phyloP scores from a whole-genome alignment of 2,113 vertebrate genomes.

The Myrmophylax atrothorax region DNA sequence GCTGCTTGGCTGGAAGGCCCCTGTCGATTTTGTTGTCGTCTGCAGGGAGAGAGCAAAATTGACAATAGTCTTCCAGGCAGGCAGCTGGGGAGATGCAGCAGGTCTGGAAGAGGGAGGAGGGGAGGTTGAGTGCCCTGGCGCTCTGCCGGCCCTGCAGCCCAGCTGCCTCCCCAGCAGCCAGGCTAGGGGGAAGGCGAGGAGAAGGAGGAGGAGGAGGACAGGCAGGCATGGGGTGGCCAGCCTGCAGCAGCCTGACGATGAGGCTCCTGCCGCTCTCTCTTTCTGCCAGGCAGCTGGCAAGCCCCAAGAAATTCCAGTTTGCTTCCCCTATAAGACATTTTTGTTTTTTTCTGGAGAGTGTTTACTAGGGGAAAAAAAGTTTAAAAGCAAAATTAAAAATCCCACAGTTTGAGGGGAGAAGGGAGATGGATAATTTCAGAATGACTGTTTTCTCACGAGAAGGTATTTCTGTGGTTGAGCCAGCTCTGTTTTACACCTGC shows the following conservation, averaged over 20 bases:
- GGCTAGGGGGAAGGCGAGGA: constrained; percentile 55
- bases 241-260: constrained; percentile 47
- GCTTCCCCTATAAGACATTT: background rate
- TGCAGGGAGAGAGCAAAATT: constrained; percentile 66
- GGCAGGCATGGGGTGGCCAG: constrained; percentile 17
- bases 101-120: constrained; percentile 72
- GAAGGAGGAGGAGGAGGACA: constrained; percentile 27
- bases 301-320: constrained; percentile 48
- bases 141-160: constrained; percentile 70
- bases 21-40: constrained; percentile 67
- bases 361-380: background rate
- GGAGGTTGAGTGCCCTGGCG: constrained; percentile 70
- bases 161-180: constrained; percentile 71
- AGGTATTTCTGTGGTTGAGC: background rate
- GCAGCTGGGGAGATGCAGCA: constrained; percentile 72
- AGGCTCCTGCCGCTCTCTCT: background rate
- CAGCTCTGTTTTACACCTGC: background rate
- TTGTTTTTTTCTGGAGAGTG: background rate
- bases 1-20: constrained; percentile 62
- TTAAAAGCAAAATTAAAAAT: background rate
- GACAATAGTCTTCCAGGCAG: constrained; percentile 73
- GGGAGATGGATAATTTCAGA: background rate
- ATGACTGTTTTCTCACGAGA: background rate
- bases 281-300: constrained; percentile 48
- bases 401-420: background rate